Evolutionary conservation across 2,888 invertebrate species (phyloP), one percentile per base, ranked within the genome.

Genomic region (Unio pictorum): DNA sequence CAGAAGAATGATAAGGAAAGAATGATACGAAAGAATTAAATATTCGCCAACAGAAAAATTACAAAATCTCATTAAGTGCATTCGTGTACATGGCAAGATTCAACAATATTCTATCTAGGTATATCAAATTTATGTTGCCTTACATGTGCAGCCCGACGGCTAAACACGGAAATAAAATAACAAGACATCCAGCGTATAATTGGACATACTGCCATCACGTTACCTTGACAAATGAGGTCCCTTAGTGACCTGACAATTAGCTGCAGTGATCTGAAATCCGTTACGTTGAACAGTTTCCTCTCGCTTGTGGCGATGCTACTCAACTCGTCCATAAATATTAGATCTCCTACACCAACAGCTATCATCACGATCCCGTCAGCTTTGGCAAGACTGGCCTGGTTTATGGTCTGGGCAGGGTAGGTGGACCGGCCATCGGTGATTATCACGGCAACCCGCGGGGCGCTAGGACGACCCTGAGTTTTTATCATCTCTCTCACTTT

Each of bases 341-440:
- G 73, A 7, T 72, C 64, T 2, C 86, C 84, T 18, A 86, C 81
- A 58, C 86, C 86, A 4, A 86, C 83, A 45, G 84, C 80, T 20
- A 86, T 80, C 69, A 86, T 76, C 55, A 77, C 81, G 23, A 81
- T 72, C 4, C 86, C 86, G 11, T 75, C 77, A 28, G 58, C 61
- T 54, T 79, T 73, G 55, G 78, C 77, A 71, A 78, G 71, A 8
- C 56, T 64, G 3, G 84, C 82, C 68, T 85, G 81, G 45, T 71
- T 68, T n/a, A 75, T 69, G 0, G 84, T 85, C 56, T 81, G 73
- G 20, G 75, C 71, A 7, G 81, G 80, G 61, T 74, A 75, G 23
- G 76, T 80, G 30, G 83, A 84, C 75, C 81, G 76, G 15, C 85
- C 85, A 66, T 85, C 85, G 11, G 85, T 85, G 56, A 85, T 79